These are phyloP conservation scores for Crocallis elinguaria DNA, from an alignment of 2,888 invertebrate genomes.

Conservation along the genomic window DNA sequence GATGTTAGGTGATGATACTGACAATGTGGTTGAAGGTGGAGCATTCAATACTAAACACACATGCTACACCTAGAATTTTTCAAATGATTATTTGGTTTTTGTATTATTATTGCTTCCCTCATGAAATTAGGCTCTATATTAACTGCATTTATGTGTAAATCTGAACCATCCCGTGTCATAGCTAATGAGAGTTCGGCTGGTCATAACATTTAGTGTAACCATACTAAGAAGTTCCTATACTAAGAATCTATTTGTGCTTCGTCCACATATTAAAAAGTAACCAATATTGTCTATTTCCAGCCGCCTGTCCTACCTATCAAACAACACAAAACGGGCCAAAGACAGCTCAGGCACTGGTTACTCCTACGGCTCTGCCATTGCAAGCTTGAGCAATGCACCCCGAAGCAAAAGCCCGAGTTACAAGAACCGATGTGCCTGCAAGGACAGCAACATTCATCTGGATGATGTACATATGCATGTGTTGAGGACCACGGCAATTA, in stretches of 20 bases:
- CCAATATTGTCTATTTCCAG: constrained; percentile 52
- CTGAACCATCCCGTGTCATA: too few species aligned
- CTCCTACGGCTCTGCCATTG: constrained; percentile 72
- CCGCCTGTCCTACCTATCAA: constrained; percentile 59
- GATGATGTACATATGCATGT: constrained; percentile 52
- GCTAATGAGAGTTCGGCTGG: too few species aligned
- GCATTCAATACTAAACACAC: too few species aligned
- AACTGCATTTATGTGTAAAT: too few species aligned
- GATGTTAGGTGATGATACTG: too few species aligned
- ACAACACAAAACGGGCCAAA: constrained; percentile 70
- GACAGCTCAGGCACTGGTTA: constrained; percentile 76
- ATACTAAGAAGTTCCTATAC: too few species aligned
- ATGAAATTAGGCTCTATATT: too few species aligned
- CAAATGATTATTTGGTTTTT: too few species aligned
- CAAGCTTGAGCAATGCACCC: constrained; percentile 52
- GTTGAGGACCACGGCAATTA: constrained; percentile 73
- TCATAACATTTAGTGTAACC: too few species aligned
- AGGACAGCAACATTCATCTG: constrained; percentile 29
- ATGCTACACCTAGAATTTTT: too few species aligned
- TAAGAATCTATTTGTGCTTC: background rate
- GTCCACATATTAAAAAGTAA: background rate
- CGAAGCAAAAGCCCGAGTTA: constrained; percentile 46
- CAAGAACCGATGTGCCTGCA: constrained; percentile 56
- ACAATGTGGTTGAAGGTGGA: too few species aligned
- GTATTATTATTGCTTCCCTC: too few species aligned